These are phyloP conservation scores for Ptychochromis oligacanthus DNA, from an alignment of 2,113 vertebrate genomes.

Conservation along the genomic window DNA sequence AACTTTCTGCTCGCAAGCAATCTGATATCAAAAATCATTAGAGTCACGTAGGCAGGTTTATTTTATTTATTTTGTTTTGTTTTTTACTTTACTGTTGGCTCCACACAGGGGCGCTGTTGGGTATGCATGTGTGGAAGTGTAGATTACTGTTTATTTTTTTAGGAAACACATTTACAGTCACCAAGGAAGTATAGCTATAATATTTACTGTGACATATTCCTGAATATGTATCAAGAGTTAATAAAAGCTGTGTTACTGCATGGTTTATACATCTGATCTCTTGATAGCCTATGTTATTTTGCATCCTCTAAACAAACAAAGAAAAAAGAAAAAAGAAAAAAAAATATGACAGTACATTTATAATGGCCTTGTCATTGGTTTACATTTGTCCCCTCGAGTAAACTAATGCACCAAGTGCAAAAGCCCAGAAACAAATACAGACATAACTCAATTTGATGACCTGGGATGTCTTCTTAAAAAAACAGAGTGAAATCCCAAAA, in stretches of 20 bases:
- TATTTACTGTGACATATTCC: not conserved
- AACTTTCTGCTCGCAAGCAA: not conserved
- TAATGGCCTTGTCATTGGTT: not conserved
- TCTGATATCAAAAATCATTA: not conserved
- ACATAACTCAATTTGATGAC: not conserved
- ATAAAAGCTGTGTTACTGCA: not conserved
- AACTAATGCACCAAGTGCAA: not conserved
- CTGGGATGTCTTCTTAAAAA: not conserved
- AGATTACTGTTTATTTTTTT: not conserved
- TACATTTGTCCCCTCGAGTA: not conserved
- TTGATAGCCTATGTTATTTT: not conserved
- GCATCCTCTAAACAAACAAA: not conserved
- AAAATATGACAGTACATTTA: not conserved
- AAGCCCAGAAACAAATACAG: not conserved
- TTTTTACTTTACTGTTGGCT: not conserved
- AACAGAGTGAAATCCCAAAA: constrained; percentile 15
- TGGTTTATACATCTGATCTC: not conserved
- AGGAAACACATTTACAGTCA: not conserved
- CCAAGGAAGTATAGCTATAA: not conserved
- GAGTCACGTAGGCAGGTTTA: no score
- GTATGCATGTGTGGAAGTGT: not conserved
- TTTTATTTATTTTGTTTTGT: no score
- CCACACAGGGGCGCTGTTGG: constrained; percentile 33
- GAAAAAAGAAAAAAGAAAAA: no score
- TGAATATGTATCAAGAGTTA: not conserved